Evolutionary conservation across 2,113 vertebrate species (phyloP), one percentile per base, ranked within the genome.

Genomic region (Amphiprion ocellaris): DNA sequence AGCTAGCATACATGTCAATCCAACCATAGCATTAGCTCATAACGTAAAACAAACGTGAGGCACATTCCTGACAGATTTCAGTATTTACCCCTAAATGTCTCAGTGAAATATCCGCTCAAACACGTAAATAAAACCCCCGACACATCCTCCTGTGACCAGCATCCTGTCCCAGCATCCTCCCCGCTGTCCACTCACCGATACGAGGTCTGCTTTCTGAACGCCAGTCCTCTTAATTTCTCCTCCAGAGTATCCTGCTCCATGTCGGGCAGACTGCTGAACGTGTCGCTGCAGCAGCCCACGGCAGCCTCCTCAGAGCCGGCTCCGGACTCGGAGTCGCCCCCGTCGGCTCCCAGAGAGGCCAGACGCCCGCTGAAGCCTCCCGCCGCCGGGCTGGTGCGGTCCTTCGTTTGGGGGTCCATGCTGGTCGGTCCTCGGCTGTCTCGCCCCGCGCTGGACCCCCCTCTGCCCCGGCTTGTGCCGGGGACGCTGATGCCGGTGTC

Each of bases 191-290:
- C 91, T 92, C 88, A 93, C 92, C 92, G 88, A 79, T 93, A 93
- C 61, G 92, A 93, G 63, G 90, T 93, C 87, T 93, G 92, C 10
- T 93, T 93, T 82, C 91, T 83, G 89, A 93, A 93, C 63, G 92
- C 92, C 77, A 93, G 89, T 68, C 91, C 91, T 46, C 90, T 62
- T 14, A 93, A 41, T 65, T 93, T 93, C 58, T 93, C 91, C 82
- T 93, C 91, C 87, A 93, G 88, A 0, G 53, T 83, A 49, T 92
- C 92, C 7, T 86, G 85, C 82, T 93, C 92, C 74, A 93, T 88
- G 87, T 93, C 90, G 54, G 90, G 85, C 68, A 93, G 88, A 26
- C 87, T 92, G 84, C 83, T 90, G 87, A 93, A 86, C 37, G 92
- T 92, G 14, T 93, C 92, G 78, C 90, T 88, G 84, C 90, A 82